phyloP scores from a whole-genome alignment of 2,113 vertebrate genomes.

The Phodopus roborovskii region DNA sequence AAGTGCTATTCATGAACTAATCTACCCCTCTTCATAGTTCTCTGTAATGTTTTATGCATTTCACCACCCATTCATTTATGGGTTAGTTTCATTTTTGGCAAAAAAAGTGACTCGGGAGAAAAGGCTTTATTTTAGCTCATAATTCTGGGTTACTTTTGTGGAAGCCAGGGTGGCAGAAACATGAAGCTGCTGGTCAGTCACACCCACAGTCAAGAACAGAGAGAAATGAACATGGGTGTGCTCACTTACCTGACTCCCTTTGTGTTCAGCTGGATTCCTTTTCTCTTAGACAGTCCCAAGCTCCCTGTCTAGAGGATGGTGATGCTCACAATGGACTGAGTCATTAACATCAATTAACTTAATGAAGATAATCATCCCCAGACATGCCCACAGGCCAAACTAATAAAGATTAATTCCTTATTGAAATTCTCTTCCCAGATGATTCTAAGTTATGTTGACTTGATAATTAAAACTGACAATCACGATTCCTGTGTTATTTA shows the following conservation, averaged over 20 bases:
- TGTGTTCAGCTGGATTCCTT: no score
- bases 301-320: neutral
- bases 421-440: neutral
- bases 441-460: neutral
- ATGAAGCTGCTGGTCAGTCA: neutral
- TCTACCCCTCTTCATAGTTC: neutral
- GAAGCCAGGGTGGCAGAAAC: neutral
- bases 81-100: neutral
- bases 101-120: neutral
- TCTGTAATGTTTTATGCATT: neutral
- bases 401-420: neutral
- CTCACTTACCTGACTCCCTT: neutral
- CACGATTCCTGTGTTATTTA: neutral
- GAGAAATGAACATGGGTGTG: neutral
- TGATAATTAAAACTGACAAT: neutral
- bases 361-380: neutral
- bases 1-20: no score
- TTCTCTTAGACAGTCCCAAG: no score
- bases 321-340: neutral
- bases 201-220: neutral
- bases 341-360: neutral
- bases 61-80: neutral
- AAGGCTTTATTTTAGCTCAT: neutral
- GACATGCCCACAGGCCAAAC: neutral
- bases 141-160: no score